Base-by-base conservation (phyloP, 2,113 vertebrate genomes). In the Triplophysa rosa region DNA sequence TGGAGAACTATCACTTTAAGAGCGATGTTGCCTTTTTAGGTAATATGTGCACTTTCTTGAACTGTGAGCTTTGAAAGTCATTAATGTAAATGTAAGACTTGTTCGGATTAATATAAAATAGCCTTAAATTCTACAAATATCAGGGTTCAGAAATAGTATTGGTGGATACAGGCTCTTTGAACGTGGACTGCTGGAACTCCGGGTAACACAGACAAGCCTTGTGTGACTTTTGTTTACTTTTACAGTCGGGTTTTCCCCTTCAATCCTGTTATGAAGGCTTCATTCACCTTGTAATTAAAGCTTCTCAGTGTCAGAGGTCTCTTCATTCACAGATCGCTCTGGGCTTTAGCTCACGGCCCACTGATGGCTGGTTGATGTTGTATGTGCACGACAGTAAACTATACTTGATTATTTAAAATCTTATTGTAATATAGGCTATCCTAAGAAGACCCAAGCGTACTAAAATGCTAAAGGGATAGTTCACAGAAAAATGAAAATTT, bases 241-340 rank as follows among this genome's bases (percentile, higher is more conserved):
- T 67, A 69, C 54, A 9, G 59, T 71, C 65, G 5, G 59, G 80
- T 33, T 78, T 56, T 79, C 58, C 56, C 80, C 61, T 61, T 21
- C 80, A 66, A 79, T 86, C 82, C 75, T 84, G 80, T 84, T 78
- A 80, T 82, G 74, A 82, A 72, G 49, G 65, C 66, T 73, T 74
- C 79, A 62, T 75, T 79, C 66, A 82, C 77, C 80, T 82, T 87
- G 80, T 89, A 86, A 88, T 89, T 86, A 89, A 74, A 86, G 68
- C 80, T 83, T 81, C 78, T 87, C 69, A 80, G 69, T 47, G 54
- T 66, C 23, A 49, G 17, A 68, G 26, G 26, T 65, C 29, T 73
- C 54, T 69, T 62, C 59, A 40, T 52, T 29, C 26, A 40, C 23
- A 19, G 5, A 66, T 42, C 45, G 56, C 26, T 74, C 42, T 21